phyloP scores from a whole-genome alignment of 2,888 invertebrate species.

The Tridacna crocea region DNA sequence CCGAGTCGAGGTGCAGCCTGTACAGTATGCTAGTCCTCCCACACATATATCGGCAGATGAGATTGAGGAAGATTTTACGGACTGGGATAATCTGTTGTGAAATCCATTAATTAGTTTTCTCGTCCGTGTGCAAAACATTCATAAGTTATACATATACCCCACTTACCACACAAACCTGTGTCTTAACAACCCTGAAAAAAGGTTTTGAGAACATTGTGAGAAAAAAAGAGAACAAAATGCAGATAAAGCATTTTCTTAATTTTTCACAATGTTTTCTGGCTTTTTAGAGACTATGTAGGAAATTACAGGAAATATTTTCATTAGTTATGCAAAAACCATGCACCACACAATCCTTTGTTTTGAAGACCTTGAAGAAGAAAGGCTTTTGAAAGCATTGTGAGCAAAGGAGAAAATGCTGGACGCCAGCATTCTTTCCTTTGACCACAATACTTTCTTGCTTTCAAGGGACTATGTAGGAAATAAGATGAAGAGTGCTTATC shows the following conservation, averaged over 20 bases:
- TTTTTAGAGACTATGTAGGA: too few species aligned
- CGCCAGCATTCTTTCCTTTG: too few species aligned
- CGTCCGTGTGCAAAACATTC: background rate
- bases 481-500: too few species aligned
- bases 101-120: background rate
- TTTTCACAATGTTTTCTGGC: background rate
- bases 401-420: too few species aligned
- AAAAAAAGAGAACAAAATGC: background rate
- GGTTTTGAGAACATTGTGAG: too few species aligned
- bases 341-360: too few species aligned
- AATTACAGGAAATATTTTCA: too few species aligned
- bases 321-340: too few species aligned
- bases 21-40: conserved; percentile 61
- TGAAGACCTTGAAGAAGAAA: too few species aligned
- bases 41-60: conserved; percentile 70
- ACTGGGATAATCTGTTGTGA: conserved; percentile 83
- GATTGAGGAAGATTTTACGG: conserved; percentile 80
- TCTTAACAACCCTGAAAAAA: too few species aligned
- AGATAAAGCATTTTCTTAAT: background rate
- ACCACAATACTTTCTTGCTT: background rate
- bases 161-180: background rate
- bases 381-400: too few species aligned
- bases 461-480: too few species aligned
- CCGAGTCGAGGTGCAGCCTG: conserved; percentile 60
- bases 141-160: background rate